These are phyloP conservation scores for Dinomys branickii DNA, from an alignment of 2,113 vertebrate species.

Conservation along the genomic window DNA sequence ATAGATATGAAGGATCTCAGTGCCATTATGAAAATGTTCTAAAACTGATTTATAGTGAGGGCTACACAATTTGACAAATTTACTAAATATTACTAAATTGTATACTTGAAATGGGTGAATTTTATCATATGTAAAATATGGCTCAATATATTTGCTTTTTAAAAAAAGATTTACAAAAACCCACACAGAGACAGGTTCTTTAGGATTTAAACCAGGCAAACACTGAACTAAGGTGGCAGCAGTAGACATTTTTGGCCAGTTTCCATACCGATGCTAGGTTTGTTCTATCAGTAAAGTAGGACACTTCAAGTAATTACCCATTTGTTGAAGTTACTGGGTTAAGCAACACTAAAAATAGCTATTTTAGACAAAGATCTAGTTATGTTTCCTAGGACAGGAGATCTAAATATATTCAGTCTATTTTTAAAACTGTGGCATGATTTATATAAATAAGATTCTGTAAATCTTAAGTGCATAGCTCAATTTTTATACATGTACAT, in stretches of 20 bases:
- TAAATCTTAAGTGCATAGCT: not conserved
- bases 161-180: not conserved
- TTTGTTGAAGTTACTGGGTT: not conserved
- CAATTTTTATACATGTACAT: not conserved
- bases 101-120: not conserved
- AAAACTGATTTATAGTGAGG: not conserved
- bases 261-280: not conserved
- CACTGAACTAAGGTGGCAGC: not conserved
- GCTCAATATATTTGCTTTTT: not conserved
- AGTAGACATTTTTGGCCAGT: not conserved
- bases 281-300: not conserved
- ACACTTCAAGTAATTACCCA: not conserved
- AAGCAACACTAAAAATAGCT: constrained; percentile 25
- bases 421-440: not conserved
- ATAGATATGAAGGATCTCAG: not conserved
- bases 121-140: constrained; percentile 26
- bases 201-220: not conserved
- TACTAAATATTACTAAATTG: not conserved
- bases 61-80: not conserved
- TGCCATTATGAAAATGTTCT: not conserved
- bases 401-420: not conserved
- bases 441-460: constrained; percentile 6
- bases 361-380: constrained; percentile 43
- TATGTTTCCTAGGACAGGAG: not conserved
- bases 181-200: not conserved